phyloP scores from a whole-genome alignment of 53 echinoderm and acorn worm genomes.

The Echinarachnius parma region DNA sequence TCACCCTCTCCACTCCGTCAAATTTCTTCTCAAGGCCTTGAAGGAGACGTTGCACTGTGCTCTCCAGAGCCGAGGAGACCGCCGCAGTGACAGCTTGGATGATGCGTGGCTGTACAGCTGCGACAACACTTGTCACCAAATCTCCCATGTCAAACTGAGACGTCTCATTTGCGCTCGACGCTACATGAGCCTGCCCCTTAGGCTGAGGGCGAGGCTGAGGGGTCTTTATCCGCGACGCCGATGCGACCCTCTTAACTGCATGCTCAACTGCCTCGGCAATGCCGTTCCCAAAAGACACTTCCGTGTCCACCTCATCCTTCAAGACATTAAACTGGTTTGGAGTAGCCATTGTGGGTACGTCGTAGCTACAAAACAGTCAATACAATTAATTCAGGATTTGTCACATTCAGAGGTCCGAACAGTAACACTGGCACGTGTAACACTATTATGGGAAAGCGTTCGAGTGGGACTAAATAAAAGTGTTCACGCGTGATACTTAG shows the following conservation, averaged over 20 bases:
- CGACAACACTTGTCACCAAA: neutral
- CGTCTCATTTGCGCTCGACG: neutral
- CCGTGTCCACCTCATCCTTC: conserved; percentile 14
- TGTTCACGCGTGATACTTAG: too few species aligned
- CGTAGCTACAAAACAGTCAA: too few species aligned
- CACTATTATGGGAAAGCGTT: too few species aligned
- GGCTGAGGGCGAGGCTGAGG: neutral
- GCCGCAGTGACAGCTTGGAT: conserved; percentile 1
- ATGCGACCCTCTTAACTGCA: too few species aligned
- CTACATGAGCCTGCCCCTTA: neutral
- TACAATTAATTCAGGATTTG: too few species aligned
- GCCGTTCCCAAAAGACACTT: neutral
- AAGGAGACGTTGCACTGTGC: neutral
- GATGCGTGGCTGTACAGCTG: neutral
- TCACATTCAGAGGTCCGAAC: too few species aligned
- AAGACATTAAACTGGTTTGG: neutral
- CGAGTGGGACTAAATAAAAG: too few species aligned
- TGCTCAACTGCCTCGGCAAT: conserved; percentile 1
- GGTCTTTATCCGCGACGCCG: too few species aligned
- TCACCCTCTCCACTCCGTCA: conserved; percentile 1
- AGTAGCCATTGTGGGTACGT: too few species aligned
- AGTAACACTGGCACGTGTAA: too few species aligned
- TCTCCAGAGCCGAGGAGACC: neutral
- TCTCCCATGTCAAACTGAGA: neutral
- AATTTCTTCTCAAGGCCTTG: conserved; percentile 9